A percentile compares a stretch with the other conserved stretches of the same genome.
These are phyloP conservation scores for Drosophila barbarae DNA, from an alignment of 2,888 invertebrate species.

Conservation along the genomic window DNA sequence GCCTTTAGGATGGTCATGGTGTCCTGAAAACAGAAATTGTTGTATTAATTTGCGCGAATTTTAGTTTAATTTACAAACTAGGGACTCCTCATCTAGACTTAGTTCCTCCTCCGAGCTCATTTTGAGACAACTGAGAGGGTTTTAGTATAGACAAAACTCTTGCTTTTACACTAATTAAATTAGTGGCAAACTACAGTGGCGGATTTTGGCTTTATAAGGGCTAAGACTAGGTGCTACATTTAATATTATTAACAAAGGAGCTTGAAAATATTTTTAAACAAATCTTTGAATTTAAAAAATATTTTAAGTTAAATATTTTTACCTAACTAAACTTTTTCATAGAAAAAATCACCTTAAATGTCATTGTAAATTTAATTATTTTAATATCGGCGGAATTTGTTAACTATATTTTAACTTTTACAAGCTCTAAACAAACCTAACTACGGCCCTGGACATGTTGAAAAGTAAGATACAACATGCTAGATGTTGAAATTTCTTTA, in stretches of 20 bases:
- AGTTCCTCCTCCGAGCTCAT: conserved; percentile 69
- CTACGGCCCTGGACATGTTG: neutral
- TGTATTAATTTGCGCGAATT: neutral
- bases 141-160: neutral
- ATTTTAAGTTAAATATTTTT: neutral
- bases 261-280: neutral
- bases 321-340: neutral
- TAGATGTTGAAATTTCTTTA: neutral
- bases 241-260: neutral
- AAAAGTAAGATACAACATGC: neutral
- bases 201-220: conserved; percentile 1
- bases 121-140: conserved; percentile 9
- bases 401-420: neutral
- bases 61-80: conserved; percentile 5
- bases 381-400: no score
- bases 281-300: neutral
- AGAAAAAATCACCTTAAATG: neutral
- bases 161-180: conserved; percentile 40
- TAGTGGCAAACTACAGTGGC: conserved; percentile 8
- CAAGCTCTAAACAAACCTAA: neutral
- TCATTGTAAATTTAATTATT: neutral
- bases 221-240: neutral
- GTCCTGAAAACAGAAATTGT: conserved; percentile 83
- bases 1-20: conserved; percentile 95
- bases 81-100: conserved; percentile 52